Evolutionary conservation across 2,113 vertebrate species (phyloP), one percentile per base, ranked within the genome.

Genomic region (Mirza zaza): DNA sequence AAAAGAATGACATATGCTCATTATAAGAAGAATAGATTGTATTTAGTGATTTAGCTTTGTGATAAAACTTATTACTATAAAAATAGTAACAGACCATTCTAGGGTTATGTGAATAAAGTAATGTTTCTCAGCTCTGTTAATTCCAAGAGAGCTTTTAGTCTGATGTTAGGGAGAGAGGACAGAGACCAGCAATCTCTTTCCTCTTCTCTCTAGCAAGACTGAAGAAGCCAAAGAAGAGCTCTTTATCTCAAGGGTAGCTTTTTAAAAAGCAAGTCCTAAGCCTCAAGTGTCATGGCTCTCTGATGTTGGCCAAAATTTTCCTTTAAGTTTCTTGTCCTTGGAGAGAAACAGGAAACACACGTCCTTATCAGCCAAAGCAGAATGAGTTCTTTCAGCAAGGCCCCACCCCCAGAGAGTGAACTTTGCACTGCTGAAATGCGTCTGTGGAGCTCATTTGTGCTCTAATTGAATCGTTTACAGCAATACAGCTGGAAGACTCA

Each of bases 291-390:
- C 57, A 5, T 0, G 20, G 42, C 39, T 80, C 36, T 81, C 57
- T 12, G n/a, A 65, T 1, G 20, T 8, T 39, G 42, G 39, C 50
- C 73, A 18, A 55, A 48, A 57, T n/a, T 50, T 48, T 13, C 39
- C 87, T 83, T 27, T 0, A 70, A 52, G 70, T 67, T 87, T 94
- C 88, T 94, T 67, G 81, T 36, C 23, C 70, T 76, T 39, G 42
- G 70, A 90, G 84, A 92, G 96, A 95, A 87, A 92, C 92, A 94
- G 97, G 97, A 97, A 98, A 50, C 59, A 29, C 9, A 76, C 20
- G 59, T 97, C 67, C 94, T 94, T 96, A 97, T 97, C 92, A 48
- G 76, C 39, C 50, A 36, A 59, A 77, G 73, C 94, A 87, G 76
- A 97, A 77, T 5, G 68, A 87, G 45, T 39, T 63, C 75, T 45